Conservation (phyloP, 2,888 invertebrate species). For the Meloe dianella region DNA sequence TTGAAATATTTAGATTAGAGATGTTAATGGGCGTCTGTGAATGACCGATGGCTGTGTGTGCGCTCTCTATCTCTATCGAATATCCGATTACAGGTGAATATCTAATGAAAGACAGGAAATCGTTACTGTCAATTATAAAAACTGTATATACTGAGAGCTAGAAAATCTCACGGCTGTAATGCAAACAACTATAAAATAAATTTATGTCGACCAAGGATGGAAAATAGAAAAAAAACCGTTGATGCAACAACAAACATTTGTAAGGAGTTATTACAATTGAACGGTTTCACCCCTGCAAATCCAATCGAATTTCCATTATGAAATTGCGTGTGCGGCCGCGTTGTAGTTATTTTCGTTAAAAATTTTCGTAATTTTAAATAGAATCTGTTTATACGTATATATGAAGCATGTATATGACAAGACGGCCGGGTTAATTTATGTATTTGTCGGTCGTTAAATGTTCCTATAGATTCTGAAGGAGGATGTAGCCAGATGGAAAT, state of each 20-base stretch:
- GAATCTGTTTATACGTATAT: slow-evolving; percentile 10
- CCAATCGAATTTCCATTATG: no score
- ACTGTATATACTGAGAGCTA: slow-evolving; percentile 24
- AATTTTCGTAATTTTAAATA: slow-evolving; percentile 13
- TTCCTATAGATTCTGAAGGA: slow-evolving; percentile 54
- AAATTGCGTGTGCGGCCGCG: not conserved
- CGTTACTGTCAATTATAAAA: slow-evolving; percentile 32
- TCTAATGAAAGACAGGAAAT: slow-evolving; percentile 30
- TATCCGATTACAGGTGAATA: slow-evolving; percentile 27
- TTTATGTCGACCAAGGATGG: slow-evolving; percentile 20
- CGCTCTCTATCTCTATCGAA: slow-evolving; percentile 13
- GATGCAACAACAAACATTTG: slow-evolving; percentile 13
- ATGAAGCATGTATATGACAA: slow-evolving; percentile 23
- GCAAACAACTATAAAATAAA: slow-evolving; percentile 22
- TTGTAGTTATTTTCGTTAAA: slow-evolving; percentile 7
- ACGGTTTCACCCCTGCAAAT: no score
- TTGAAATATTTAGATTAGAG: not conserved
- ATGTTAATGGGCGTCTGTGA: not conserved
- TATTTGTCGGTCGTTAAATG: slow-evolving; percentile 54
- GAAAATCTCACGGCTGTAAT: slow-evolving; percentile 25
- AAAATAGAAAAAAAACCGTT: slow-evolving; percentile 12
- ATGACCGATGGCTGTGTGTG: slow-evolving; percentile 4
- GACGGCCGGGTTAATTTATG: slow-evolving; percentile 28
- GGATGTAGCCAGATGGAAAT: slow-evolving; percentile 59
- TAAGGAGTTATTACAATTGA: not conserved